Percentiles rank a stretch among this genome's conserved stretches.
These are phyloP conservation scores for Prorops nasuta DNA, from an alignment of 1,140 invertebrate genomes.

Conservation along the genomic window DNA sequence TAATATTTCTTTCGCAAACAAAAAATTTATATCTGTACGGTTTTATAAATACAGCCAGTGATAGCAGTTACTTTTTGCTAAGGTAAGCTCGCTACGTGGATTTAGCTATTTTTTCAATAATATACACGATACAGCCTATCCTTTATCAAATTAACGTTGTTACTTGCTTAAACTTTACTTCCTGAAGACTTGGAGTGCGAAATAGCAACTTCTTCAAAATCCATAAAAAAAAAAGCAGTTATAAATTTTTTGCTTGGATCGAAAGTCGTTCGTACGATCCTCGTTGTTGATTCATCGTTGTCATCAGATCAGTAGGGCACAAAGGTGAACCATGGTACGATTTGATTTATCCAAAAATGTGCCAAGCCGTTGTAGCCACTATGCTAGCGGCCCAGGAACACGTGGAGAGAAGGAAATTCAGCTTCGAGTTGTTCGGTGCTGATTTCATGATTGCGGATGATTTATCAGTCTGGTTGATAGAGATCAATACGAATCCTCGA, in stretches of 20 bases:
- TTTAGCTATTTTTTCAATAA: too few species aligned
- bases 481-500: slow-evolving; percentile 90
- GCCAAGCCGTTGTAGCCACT: slow-evolving; percentile 76
- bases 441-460: slow-evolving; percentile 89
- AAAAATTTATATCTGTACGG: slow-evolving; percentile 3
- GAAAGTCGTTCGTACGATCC: too few species aligned
- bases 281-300: not conserved
- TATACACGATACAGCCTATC: too few species aligned
- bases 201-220: slow-evolving; percentile 2
- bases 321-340: slow-evolving; percentile 61
- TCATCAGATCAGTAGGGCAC: slow-evolving; percentile 23
- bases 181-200: not conserved
- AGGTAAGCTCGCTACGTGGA: too few species aligned
- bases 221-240: slow-evolving; percentile 34
- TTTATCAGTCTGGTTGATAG: slow-evolving; percentile 85
- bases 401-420: slow-evolving; percentile 72
- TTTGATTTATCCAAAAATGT: slow-evolving; percentile 83
- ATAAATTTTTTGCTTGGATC: slow-evolving; percentile 36
- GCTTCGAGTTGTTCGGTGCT: slow-evolving; percentile 89
- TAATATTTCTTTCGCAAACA: not conserved
- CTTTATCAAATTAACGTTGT: too few species aligned
- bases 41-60: not conserved
- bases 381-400: slow-evolving; percentile 76
- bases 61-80: too few species aligned
- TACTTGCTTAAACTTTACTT: not conserved